Base-by-base conservation (phyloP, 2,888 invertebrate genomes). In the Leucania comma region DNA sequence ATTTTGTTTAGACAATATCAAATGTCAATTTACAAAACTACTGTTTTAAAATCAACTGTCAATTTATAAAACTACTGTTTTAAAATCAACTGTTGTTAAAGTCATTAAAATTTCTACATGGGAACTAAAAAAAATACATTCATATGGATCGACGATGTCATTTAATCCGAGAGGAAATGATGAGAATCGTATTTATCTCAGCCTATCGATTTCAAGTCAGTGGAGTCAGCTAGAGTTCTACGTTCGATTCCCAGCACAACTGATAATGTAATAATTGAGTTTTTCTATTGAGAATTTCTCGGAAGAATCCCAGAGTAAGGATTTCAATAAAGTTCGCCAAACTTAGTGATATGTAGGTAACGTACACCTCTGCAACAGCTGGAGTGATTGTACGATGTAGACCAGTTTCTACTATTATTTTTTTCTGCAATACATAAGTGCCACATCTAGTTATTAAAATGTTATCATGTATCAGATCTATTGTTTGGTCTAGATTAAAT, bases 401-500 rank as follows among this genome's bases (percentile, higher is more conserved):
- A 56, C 12, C 35, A 56, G 32, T 35, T 35, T 56, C 32, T 35
- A 56, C 12, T 17, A 6, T 12, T 12, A 32, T 20, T 20, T 32
- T 5, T 17, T 24, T 48, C 60, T 22, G n/a, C 48, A 29, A 6
- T 29, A 48, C 8, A 14, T 29, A 22, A 5, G 22, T 26, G 10
- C 29, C n/a, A n/a, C n/a, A n/a, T n/a, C n/a, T 6, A 10, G 10
- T 29, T n/a, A 35, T 6, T 12, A 24, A 20, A 62, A 53, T 64
- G 50, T 26, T 38, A 50, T 50, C 42, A 29, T 12, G 17, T 12
- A 5, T 54, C 20, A 22, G 35, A 65, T 65, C 17, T 64, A 42
- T 59, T 66, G 50, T 50, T 64, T 26, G 0, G 6, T 50, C 46
- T 20, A 35, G 24, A 66, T 62, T 66, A n/a, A 14, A 24, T 10